phyloP scores from a whole-genome alignment of 1,140 invertebrate genomes.

The Diuraphis noxia region DNA sequence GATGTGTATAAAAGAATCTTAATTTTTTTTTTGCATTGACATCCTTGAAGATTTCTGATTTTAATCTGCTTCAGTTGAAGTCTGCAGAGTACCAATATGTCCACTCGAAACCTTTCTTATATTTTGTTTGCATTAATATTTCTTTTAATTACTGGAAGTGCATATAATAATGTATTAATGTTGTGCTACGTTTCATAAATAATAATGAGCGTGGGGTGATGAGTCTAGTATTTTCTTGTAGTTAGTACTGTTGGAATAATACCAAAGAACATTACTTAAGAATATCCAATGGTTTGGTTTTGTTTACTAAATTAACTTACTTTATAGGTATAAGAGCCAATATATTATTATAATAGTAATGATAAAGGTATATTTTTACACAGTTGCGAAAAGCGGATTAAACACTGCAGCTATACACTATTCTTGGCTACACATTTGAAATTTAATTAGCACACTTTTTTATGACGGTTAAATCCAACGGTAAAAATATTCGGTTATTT shows the following conservation, averaged over 20 bases:
- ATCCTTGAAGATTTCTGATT: background rate
- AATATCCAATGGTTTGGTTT: background rate
- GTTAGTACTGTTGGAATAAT: background rate
- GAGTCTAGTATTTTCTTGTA: background rate
- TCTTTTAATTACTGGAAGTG: background rate
- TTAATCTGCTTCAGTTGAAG: background rate
- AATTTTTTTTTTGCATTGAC: constrained; percentile 3
- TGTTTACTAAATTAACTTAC: background rate
- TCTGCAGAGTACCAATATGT: background rate
- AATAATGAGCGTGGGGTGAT: background rate
- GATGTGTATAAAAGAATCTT: constrained; percentile 3
- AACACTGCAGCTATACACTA: background rate
- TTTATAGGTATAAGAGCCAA: background rate
- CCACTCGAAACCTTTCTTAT: background rate
- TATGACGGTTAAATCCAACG: background rate
- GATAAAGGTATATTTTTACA: background rate
- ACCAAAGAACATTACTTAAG: background rate
- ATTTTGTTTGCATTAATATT: constrained; percentile 1
- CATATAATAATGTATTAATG: background rate
- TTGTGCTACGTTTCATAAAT: background rate
- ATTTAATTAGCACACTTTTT: background rate
- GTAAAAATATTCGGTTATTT: background rate
- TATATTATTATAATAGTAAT: too few species aligned
- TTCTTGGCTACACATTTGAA: background rate
- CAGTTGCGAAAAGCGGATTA: background rate